phyloP scores from a whole-genome alignment of 2,888 invertebrate genomes.

The Apotomis betuletana region DNA sequence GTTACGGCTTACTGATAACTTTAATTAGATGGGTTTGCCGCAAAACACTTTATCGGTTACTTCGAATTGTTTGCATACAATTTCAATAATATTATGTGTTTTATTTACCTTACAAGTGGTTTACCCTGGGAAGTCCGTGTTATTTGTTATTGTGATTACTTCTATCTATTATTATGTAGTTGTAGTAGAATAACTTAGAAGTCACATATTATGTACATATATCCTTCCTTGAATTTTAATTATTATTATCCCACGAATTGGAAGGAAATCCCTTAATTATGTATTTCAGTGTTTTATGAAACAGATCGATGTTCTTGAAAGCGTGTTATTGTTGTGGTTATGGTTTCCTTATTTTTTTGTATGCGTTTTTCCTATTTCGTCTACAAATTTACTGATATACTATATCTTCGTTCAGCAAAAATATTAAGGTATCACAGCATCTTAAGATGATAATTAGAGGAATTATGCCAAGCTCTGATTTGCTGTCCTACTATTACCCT shows the following conservation, averaged over 20 bases:
- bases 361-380: no score
- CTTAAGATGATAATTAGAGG: no score
- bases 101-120: constrained; percentile 18
- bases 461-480: no score
- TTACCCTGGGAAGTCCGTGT: constrained; percentile 16
- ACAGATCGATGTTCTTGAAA: background rate
- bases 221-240: constrained; percentile 19
- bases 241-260: constrained; percentile 10
- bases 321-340: background rate
- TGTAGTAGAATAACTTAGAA: constrained; percentile 2
- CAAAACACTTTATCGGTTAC: constrained; percentile 29
- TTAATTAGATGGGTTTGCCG: constrained; percentile 24
- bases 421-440: no score
- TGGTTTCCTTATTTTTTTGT: no score
- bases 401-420: no score
- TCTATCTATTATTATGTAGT: background rate
- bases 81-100: constrained; percentile 29
- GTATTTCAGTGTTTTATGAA: background rate
- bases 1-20: constrained; percentile 10
- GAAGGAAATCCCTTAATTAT: constrained; percentile 15
- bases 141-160: constrained; percentile 8
- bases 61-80: constrained; percentile 17
- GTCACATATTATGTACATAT: background rate
- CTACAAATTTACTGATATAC: no score
- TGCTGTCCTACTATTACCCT: no score